phyloP scores from a whole-genome alignment of 2,888 invertebrate species.

The Euclidia mi region DNA sequence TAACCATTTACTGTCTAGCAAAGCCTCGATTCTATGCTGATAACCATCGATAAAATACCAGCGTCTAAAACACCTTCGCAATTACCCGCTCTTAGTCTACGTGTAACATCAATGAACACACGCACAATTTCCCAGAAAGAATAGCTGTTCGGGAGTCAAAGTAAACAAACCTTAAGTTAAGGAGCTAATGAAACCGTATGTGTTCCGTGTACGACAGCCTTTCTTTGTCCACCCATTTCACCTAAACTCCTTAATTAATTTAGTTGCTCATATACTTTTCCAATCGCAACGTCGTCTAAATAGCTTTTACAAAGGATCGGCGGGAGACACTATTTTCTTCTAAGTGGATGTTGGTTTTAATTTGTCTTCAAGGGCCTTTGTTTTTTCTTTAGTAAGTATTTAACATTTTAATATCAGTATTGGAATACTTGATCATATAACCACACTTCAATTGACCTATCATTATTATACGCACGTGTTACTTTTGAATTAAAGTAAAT shows the following conservation, averaged over 20 bases:
- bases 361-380: no score
- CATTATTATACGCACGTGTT: no score
- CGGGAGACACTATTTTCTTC: neutral
- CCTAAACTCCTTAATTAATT: slow-evolving; percentile 37
- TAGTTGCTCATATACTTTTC: slow-evolving; percentile 20
- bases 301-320: slow-evolving; percentile 7
- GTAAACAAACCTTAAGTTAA: slow-evolving; percentile 44
- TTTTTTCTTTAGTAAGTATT: no score
- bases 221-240: slow-evolving; percentile 43
- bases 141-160: slow-evolving; percentile 13
- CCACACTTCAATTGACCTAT: no score
- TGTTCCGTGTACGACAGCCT: slow-evolving; percentile 31
- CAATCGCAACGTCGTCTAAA: slow-evolving; percentile 12
- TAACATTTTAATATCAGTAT: no score
- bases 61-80: no score
- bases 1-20: no score
- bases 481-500: no score
- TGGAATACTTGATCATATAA: no score
- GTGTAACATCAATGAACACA: slow-evolving; percentile 5
- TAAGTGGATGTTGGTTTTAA: neutral
- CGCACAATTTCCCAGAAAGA: slow-evolving; percentile 19
- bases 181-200: slow-evolving; percentile 43
- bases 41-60: no score
- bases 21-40: no score
- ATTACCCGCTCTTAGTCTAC: no score